Base-by-base conservation (phyloP, 2,888 invertebrate species). In the Epirrita christyi region DNA sequence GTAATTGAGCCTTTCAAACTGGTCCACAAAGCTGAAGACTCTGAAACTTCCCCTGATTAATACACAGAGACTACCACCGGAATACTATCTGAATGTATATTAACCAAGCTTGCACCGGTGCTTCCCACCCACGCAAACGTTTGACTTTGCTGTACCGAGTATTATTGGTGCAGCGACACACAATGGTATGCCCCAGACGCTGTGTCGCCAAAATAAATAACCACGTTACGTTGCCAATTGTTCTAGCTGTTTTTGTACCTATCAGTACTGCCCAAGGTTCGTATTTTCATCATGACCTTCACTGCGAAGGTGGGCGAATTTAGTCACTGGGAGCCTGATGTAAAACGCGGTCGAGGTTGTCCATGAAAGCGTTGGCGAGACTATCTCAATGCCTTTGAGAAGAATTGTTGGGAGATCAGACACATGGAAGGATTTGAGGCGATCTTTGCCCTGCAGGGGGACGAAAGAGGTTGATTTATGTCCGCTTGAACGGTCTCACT, bases 121-220 rank as follows among this genome's bases (percentile, higher is more conserved):
- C 41, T 49, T 41, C 37, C 47, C 59, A 55, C 64, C 60, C 59
- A 62, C 66, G 51, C 59, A 48, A 56, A 54, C 55, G 59, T 63
- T 63, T 58, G 55, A 55, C 59, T 58, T 55, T 55, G 61, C 63
- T 59, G 21, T 58, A 53, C 75, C 65, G 70, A 72, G 78, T 83
- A 81, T 81, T 81, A 82, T 82, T 79, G 83, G 80, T 86, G 81
- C 83, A 82, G 69, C 78, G 71, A 74, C 76, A 80, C 73, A 78
- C 79, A 87, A 86, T 85, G 69, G 76, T 76, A 70, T 76, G 76
- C 65, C 78, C 78, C 80, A 90, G 90, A 90, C 89, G 75, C 75
- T 71, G 75, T 77, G 90, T 85, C 89, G 89, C 89, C 90, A 66
- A 67, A 67, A 73, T 73, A 73, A 80, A 82, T 83, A 78, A 80